Evolutionary conservation across 2,113 vertebrate species (phyloP).

Genomic region (Callospermophilus lateralis): DNA sequence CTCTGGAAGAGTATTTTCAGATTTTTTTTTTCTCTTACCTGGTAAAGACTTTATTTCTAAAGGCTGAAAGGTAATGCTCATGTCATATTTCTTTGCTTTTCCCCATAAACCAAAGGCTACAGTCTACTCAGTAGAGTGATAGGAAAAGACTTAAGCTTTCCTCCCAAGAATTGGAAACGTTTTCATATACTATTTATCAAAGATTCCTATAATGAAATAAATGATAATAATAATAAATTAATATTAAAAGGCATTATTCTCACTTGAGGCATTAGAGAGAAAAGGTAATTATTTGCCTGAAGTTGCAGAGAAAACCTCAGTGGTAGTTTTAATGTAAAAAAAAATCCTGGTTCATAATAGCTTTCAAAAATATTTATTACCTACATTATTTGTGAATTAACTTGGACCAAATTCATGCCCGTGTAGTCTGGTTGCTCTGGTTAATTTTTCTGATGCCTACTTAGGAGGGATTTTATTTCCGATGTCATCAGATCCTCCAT

Average conservation of each 20-base stretch:
- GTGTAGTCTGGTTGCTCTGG: not conserved
- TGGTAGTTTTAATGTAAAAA: not conserved
- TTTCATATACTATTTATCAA: not conserved
- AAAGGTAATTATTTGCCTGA: slow-evolving; percentile 2
- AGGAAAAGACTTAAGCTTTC: slow-evolving; percentile 11
- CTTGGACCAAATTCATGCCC: not conserved
- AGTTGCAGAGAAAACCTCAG: not conserved
- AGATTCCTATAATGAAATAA: not conserved
- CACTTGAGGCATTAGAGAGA: not conserved
- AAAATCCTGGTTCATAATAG: slow-evolving; percentile 4
- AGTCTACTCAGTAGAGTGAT: not conserved
- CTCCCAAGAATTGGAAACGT: not conserved
- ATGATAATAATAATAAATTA: not conserved
- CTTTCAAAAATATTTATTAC: slow-evolving; percentile 50
- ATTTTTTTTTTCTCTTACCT: slow-evolving; percentile 21
- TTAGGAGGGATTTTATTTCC: slow-evolving; percentile 65
- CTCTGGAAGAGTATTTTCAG: slow-evolving; percentile 20
- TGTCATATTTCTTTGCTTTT: not conserved
- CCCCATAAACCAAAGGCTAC: not conserved
- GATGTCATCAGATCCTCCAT: slow-evolving; percentile 29
- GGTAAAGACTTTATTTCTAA: slow-evolving; percentile 22
- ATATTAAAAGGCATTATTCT: not conserved
- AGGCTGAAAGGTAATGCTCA: not conserved
- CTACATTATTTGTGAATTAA: slow-evolving; percentile 8
- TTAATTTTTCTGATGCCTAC: slow-evolving; percentile 25